Evolutionary conservation across 2,797 vertebrate species (phyloP).

Genomic region (Heteromormyrus szaboi): DNA sequence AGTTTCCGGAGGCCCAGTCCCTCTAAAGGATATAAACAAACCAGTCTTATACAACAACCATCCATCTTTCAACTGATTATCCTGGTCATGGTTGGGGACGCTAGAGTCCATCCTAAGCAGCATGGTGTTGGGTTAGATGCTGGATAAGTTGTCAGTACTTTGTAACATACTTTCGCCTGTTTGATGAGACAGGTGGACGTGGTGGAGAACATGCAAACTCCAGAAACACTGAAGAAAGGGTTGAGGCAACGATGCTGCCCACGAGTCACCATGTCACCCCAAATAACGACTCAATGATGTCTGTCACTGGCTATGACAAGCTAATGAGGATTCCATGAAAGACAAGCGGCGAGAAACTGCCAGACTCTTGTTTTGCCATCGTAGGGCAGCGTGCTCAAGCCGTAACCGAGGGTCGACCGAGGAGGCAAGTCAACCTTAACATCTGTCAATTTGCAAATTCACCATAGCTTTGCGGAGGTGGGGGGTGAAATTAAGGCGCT

Average conservation of each 20-base stretch:
- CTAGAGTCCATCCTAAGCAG: background rate
- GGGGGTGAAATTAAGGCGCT: background rate
- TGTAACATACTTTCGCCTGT: background rate
- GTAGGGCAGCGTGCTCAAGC: background rate
- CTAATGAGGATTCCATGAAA: background rate
- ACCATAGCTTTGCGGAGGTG: background rate
- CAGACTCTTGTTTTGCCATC: background rate
- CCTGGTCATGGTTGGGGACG: background rate
- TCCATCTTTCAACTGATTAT: background rate
- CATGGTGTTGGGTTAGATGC: background rate
- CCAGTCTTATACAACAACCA: background rate
- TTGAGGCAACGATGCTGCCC: background rate
- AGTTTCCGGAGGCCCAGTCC: too few species aligned
- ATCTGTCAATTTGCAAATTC: background rate
- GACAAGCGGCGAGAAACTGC: background rate
- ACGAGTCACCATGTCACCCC: background rate
- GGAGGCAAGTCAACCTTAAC: background rate
- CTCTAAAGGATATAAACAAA: background rate
- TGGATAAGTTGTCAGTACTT: background rate
- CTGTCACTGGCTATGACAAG: background rate
- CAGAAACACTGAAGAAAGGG: background rate
- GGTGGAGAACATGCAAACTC: background rate
- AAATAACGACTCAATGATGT: background rate
- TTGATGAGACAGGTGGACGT: background rate
- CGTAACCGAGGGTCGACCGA: background rate